Conservation (phyloP, 1,140 invertebrate genomes). For the Zelostemma sp. region DNA sequence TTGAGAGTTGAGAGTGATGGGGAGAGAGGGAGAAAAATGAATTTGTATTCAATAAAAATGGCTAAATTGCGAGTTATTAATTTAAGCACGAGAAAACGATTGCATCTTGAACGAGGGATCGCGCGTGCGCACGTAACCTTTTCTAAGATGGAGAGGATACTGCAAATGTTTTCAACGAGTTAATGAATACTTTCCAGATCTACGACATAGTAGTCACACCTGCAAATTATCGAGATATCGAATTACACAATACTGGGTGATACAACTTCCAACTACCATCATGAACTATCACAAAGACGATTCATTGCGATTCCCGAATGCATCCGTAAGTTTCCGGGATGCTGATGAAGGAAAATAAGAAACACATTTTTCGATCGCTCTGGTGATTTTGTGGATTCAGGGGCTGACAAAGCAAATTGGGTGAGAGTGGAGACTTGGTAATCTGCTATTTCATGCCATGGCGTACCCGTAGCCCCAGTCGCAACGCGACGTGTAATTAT, state of each 20-base stretch:
- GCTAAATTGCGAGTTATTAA: conserved; percentile 51
- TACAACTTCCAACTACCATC: conserved; percentile 42
- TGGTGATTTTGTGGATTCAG: no score
- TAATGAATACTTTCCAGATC: conserved; percentile 53
- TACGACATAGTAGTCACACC: conserved; percentile 53
- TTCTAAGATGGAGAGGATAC: conserved; percentile 44
- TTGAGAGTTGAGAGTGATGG: background rate
- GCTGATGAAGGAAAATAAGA: no score
- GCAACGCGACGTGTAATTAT: conserved; percentile 60
- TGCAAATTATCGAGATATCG: conserved; percentile 52
- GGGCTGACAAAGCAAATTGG: conserved; percentile 36
- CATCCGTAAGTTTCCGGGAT: no score
- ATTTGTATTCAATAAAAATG: conserved; percentile 51
- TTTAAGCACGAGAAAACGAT: conserved; percentile 50
- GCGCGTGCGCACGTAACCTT: conserved; percentile 51
- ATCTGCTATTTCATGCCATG: conserved; percentile 41
- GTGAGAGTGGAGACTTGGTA: conserved; percentile 42
- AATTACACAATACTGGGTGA: conserved; percentile 49
- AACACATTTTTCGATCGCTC: no score
- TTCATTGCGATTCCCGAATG: no score
- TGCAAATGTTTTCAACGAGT: conserved; percentile 50
- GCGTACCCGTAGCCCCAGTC: conserved; percentile 24
- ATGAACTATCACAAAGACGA: no score
- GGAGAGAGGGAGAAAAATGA: conserved; percentile 28
- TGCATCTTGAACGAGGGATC: conserved; percentile 45